Evolutionary conservation across 2,888 invertebrate genomes (phyloP).

Genomic region (Branchipolynoe longqiensis): DNA sequence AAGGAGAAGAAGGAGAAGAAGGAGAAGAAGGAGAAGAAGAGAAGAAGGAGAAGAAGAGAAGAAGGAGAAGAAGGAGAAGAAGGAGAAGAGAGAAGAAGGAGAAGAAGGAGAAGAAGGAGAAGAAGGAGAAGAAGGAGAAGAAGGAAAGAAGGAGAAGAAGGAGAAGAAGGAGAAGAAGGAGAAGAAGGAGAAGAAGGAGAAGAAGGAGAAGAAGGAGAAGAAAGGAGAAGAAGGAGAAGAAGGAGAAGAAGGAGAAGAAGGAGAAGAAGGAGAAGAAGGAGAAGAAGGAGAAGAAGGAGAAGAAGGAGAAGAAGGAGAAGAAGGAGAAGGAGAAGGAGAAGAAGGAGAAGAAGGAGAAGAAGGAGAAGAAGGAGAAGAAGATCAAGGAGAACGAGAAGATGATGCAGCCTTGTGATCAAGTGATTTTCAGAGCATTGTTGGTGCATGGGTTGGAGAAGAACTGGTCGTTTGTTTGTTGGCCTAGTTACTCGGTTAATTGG

Average conservation of each 20-base stretch:
- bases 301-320: neutral
- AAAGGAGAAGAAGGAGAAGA: neutral
- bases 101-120: neutral
- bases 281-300: neutral
- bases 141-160: neutral
- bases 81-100: neutral
- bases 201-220: neutral
- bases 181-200: constrained; percentile 10
- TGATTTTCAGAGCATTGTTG: too few relatives aligned
- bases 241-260: neutral
- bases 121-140: neutral
- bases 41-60: neutral
- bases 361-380: neutral
- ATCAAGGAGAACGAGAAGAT: neutral
- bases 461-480: too few relatives aligned
- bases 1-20: neutral
- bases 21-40: neutral
- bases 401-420: too few relatives aligned
- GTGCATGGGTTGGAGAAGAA: too few relatives aligned
- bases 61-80: neutral
- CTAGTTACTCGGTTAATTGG: too few relatives aligned
- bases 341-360: neutral
- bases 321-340: neutral
- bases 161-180: neutral
- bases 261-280: neutral